phyloP scores from a whole-genome alignment of 23 tunicate species.

The Oikopleura albicans region DNA sequence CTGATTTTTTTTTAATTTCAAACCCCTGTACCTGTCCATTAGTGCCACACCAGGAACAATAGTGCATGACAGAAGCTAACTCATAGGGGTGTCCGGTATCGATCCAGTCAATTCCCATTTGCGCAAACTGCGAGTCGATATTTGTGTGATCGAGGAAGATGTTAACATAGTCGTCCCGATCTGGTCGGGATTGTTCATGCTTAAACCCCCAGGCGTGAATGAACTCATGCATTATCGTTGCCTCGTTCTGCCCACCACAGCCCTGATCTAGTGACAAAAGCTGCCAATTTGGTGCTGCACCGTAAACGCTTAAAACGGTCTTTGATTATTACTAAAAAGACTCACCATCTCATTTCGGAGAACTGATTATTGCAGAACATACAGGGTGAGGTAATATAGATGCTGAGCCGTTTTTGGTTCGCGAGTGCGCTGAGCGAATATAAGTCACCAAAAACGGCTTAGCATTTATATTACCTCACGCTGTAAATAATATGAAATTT shows the following conservation, averaged over 20 bases:
- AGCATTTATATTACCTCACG: too few species aligned
- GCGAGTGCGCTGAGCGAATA: too few species aligned
- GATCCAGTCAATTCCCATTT: neutral
- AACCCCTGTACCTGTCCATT: too few species aligned
- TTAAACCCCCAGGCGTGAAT: conserved; percentile 6
- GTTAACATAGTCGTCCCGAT: neutral
- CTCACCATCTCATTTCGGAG: too few species aligned
- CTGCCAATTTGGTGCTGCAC: neutral
- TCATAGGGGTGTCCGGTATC: neutral
- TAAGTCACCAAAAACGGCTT: too few species aligned
- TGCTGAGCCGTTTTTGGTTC: too few species aligned
- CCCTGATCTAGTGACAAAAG: neutral
- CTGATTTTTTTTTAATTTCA: too few species aligned
- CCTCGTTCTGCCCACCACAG: neutral
- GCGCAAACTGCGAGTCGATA: neutral
- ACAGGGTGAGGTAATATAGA: too few species aligned
- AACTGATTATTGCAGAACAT: too few species aligned
- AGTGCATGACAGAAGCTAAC: neutral
- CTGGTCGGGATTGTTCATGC: neutral
- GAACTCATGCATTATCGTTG: neutral
- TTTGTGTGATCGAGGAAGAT: neutral
- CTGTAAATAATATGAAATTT: too few species aligned
- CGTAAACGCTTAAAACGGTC: neutral
- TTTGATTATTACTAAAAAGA: too few species aligned
- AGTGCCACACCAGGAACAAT: conserved; percentile 11